Evolutionary conservation across 2,113 vertebrate species (phyloP).

Genomic region (Ivindomyrus marchei): DNA sequence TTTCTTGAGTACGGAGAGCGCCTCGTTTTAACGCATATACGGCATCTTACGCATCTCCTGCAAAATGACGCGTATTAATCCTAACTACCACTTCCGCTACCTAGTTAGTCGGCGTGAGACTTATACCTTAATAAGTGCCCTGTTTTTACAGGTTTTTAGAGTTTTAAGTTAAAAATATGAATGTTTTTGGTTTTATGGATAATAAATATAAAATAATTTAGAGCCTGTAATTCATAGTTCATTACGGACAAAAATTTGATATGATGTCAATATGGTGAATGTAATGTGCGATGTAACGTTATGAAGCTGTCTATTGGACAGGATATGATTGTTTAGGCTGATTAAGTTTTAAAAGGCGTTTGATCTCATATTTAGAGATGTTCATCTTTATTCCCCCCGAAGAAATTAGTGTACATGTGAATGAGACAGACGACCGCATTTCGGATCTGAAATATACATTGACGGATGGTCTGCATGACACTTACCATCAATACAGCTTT

Average conservation of each 20-base stretch:
- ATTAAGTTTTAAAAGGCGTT: background rate
- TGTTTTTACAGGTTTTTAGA: background rate
- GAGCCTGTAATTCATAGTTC: background rate
- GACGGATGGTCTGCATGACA: background rate
- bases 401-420: background rate
- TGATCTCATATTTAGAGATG: background rate
- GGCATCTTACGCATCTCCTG: background rate
- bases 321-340: background rate
- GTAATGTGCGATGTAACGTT: background rate
- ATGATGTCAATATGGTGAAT: background rate
- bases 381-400: background rate
- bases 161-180: background rate
- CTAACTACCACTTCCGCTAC: background rate
- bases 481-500: background rate
- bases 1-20: background rate
- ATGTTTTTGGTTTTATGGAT: background rate
- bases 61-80: conserved; percentile 3
- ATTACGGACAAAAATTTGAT: background rate
- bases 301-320: background rate
- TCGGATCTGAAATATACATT: background rate
- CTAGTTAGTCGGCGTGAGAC: background rate
- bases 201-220: background rate
- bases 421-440: background rate
- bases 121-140: background rate
- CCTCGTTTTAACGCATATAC: background rate